Evolutionary conservation across 2,113 vertebrate genomes (phyloP).

Genomic region (Lagenorhynchus albirostris): DNA sequence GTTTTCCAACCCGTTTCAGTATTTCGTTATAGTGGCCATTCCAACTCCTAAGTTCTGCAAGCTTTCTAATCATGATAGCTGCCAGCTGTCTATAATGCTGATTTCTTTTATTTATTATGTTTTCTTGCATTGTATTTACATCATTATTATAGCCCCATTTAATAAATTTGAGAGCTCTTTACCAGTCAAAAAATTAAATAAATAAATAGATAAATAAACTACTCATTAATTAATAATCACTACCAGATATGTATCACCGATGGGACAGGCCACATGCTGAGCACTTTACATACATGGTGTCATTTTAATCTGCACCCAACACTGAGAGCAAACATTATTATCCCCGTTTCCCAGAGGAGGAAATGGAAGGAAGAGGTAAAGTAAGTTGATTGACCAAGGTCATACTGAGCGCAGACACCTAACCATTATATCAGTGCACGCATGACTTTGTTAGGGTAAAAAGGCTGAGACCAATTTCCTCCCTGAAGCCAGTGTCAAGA

Average conservation of each 20-base stretch:
- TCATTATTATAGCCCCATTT: background rate
- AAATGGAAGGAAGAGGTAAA: background rate
- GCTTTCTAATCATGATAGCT: background rate
- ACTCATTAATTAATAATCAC: background rate
- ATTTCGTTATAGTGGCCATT: background rate
- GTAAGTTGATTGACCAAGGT: background rate
- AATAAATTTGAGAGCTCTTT: background rate
- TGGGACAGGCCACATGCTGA: background rate
- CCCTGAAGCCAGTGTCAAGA: background rate
- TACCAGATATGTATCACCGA: background rate
- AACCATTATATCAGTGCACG: background rate
- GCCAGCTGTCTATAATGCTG: background rate
- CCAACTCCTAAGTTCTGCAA: background rate
- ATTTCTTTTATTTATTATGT: background rate
- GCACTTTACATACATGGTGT: background rate
- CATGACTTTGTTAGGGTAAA: background rate
- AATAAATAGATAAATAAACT: background rate
- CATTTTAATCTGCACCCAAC: background rate
- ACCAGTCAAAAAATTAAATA: background rate
- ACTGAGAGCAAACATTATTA: background rate
- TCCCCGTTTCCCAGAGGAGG: conserved; percentile 19
- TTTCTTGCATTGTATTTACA: background rate
- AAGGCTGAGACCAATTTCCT: background rate
- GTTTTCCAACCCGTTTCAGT: background rate
- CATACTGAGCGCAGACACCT: background rate